phyloP scores from a whole-genome alignment of 2,113 vertebrate genomes.

The Pomatostomus ruficeps region DNA sequence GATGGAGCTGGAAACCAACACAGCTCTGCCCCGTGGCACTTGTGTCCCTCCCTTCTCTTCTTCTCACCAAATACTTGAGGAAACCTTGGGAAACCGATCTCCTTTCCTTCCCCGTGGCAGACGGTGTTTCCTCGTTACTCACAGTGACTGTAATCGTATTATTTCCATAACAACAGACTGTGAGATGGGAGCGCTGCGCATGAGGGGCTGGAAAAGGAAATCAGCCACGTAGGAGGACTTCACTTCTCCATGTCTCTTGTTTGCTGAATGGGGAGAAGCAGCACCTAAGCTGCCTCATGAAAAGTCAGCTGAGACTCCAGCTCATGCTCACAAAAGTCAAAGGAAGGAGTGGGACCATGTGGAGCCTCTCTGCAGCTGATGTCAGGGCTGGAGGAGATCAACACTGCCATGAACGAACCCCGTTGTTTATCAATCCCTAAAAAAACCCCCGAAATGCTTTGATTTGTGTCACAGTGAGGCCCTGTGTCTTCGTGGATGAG shows the following conservation, averaged over 20 bases:
- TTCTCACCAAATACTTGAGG: background rate
- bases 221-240: background rate
- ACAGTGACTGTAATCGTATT: slow-evolving; percentile 18
- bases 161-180: slow-evolving; percentile 55
- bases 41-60: background rate
- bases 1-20: background rate
- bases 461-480: background rate
- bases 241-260: background rate
- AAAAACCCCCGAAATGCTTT: background rate
- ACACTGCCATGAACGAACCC: background rate
- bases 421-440: background rate
- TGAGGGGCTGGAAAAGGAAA: background rate
- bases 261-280: background rate
- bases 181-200: background rate
- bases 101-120: background rate
- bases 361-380: background rate
- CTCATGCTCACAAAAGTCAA: background rate
- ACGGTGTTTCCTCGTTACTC: background rate
- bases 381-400: background rate
- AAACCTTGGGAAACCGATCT: background rate
- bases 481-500: background rate
- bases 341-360: background rate
- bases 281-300: background rate
- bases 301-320: background rate
- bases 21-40: rapidly evolving